Conservation (phyloP, 23 tunicate genomes). For the Halocynthia aurantium region DNA sequence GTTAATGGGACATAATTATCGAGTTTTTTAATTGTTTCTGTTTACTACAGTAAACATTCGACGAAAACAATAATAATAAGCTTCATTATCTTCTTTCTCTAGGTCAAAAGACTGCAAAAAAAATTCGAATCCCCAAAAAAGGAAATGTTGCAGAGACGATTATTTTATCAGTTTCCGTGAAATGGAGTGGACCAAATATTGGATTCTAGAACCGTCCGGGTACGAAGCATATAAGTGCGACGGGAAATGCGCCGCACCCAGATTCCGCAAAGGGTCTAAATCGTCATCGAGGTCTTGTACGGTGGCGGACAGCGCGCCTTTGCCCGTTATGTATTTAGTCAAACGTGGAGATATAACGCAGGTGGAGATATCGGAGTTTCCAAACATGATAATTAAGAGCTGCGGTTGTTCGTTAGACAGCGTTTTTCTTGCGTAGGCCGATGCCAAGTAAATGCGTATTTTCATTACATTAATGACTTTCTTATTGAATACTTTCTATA, state of each 20-base stretch:
- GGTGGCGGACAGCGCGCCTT: conserved; percentile 55
- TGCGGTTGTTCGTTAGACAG: conserved; percentile 71
- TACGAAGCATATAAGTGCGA: conserved; percentile 64
- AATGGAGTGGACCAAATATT: conserved; percentile 64
- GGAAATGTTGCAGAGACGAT: conserved; percentile 62
- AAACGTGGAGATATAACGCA: conserved; percentile 48
- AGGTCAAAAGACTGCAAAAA: conserved; percentile 9
- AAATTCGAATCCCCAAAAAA: conserved; percentile 11
- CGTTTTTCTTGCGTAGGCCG: conserved; percentile 20
- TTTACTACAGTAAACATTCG: background rate
- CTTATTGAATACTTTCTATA: too few relatives aligned
- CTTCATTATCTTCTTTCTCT: background rate
- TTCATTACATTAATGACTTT: too few relatives aligned
- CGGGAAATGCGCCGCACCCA: conserved; percentile 42
- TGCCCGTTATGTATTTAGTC: conserved; percentile 74
- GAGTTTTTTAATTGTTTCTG: background rate
- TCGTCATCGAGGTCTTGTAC: conserved; percentile 50
- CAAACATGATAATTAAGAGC: conserved; percentile 67
- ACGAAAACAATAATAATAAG: too few relatives aligned
- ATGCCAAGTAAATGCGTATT: background rate
- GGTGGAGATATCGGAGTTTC: conserved; percentile 75
- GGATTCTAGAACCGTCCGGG: conserved; percentile 81
- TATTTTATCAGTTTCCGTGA: conserved; percentile 62
- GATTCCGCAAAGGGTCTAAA: conserved; percentile 16
- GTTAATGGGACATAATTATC: too few relatives aligned